Evolutionary conservation across 2,113 vertebrate species (phyloP).

Genomic region (Halichoeres trimaculatus): DNA sequence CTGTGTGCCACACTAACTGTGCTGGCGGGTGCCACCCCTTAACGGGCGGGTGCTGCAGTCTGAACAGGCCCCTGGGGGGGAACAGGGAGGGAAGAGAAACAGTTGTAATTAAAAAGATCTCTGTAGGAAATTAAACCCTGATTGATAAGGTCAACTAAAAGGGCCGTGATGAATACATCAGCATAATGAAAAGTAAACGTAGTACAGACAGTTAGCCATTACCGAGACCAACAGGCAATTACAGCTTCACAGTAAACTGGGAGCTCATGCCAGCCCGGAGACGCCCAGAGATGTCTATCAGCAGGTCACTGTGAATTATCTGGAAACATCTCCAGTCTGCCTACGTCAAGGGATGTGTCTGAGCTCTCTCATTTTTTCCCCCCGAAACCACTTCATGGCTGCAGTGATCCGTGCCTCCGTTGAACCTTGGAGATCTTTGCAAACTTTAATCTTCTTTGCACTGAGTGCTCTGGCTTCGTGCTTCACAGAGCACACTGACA

Average conservation of each 20-base stretch:
- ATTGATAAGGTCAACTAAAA: conserved; percentile 80
- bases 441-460: conserved; percentile 56
- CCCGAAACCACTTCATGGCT: conserved; percentile 14
- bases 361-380: background rate
- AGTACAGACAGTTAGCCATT: conserved; percentile 46
- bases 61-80: conserved; percentile 12
- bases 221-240: conserved; percentile 66
- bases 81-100: conserved; percentile 47
- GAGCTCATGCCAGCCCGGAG: conserved; percentile 32
- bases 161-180: conserved; percentile 70
- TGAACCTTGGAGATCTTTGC: conserved; percentile 67
- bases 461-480: conserved; percentile 30
- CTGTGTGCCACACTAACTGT: conserved; percentile 1
- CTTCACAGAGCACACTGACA: conserved; percentile 62
- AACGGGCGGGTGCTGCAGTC: conserved; percentile 38
- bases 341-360: background rate
- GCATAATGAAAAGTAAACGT: conserved; percentile 72
- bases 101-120: conserved; percentile 77
- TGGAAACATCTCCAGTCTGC: conserved; percentile 16
- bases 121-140: conserved; percentile 77
- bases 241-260: conserved; percentile 40
- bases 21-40: conserved; percentile 38
- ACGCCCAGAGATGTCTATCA: conserved; percentile 58
- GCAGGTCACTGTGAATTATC: conserved; percentile 28
- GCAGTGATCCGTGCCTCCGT: conserved; percentile 47